A percentile compares a stretch with the other conserved stretches of the same genome.
Evolutionary conservation across 35 echinoderm and acorn worm genomes (phyloP).

Genomic region (Patiria miniata): DNA sequence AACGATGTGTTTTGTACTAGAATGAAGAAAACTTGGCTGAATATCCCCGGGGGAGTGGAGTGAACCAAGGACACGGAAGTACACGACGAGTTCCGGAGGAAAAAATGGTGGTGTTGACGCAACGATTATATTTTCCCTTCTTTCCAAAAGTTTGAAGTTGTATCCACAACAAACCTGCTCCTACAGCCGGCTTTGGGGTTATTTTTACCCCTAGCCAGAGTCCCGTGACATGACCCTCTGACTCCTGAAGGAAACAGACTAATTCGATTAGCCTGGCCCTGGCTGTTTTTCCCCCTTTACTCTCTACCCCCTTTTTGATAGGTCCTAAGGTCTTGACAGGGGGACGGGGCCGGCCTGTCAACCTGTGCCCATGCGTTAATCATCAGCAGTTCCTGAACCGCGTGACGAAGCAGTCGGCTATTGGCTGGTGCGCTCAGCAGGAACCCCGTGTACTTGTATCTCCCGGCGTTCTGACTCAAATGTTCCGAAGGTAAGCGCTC

Average conservation of each 20-base stretch:
- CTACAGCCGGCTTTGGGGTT: not conserved
- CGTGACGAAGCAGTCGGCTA: slow-evolving; percentile 20
- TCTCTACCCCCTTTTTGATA: not conserved
- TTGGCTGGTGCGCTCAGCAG: not conserved
- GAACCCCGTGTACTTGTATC: not conserved
- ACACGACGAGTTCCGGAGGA: not conserved
- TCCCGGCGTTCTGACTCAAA: not conserved
- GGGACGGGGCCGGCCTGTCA: slow-evolving; percentile 23
- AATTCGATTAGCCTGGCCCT: slow-evolving; percentile 9
- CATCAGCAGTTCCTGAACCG: slow-evolving; percentile 1
- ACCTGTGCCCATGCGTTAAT: slow-evolving; percentile 13
- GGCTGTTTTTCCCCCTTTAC: slow-evolving; percentile 21
- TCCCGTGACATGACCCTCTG: slow-evolving; percentile 20
- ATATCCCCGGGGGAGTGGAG: not conserved
- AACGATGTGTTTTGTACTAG: no score
- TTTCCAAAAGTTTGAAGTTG: not conserved
- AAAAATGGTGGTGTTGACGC: not conserved
- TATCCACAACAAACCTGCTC: slow-evolving; percentile 8
- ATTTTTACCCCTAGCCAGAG: not conserved
- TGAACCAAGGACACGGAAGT: not conserved
- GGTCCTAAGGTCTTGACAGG: not conserved
- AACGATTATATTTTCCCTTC: not conserved
- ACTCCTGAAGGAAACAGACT: slow-evolving; percentile 27
- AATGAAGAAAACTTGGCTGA: no score
- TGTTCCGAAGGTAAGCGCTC: not conserved